A percentile compares a stretch with the other conserved stretches of the same genome.
Conservation (phyloP, 1,140 invertebrate genomes). For the Diorhabda elongata region DNA sequence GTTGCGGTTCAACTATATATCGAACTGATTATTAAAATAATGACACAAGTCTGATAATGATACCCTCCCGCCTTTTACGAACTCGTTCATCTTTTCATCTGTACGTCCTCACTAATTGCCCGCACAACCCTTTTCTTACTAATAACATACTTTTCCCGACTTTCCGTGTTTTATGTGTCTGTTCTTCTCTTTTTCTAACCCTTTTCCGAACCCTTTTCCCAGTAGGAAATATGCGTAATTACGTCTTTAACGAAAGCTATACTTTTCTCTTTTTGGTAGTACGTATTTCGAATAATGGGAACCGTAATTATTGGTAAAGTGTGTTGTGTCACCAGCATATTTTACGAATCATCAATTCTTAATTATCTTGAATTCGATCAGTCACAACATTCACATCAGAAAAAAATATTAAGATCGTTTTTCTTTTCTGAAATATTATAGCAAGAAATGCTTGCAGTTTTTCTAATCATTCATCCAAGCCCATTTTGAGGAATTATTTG, state of each 20-base stretch:
- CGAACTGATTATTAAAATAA: conserved; percentile 20
- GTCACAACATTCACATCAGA: too few relatives aligned
- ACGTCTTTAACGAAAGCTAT: conserved; percentile 6
- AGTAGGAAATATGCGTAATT: conserved; percentile 4
- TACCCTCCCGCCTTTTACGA: conserved; percentile 10
- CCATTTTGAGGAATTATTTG: too few relatives aligned
- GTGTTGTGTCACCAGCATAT: conserved; percentile 6
- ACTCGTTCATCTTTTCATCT: conserved; percentile 18
- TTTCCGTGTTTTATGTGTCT: neutral
- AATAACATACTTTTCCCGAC: conserved; percentile 15
- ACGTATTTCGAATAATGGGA: neutral
- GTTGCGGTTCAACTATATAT: conserved; percentile 13
- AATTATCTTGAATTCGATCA: neutral
- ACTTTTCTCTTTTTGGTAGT: neutral
- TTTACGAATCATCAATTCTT: neutral
- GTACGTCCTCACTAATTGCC: conserved; percentile 17
- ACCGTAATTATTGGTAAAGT: conserved; percentile 1
- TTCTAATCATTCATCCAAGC: too few relatives aligned
- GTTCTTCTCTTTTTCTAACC: conserved; percentile 6
- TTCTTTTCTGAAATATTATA: too few relatives aligned
- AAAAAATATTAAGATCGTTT: too few relatives aligned
- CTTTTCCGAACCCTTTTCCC: conserved; percentile 2
- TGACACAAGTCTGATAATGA: conserved; percentile 19
- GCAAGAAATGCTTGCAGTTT: too few relatives aligned
- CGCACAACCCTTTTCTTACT: conserved; percentile 14